Percentiles rank a stretch among this genome's conserved stretches.
These are phyloP conservation scores for Sarotherodon lohbergeri DNA, from an alignment of 2,113 vertebrate species.

Conservation along the genomic window DNA sequence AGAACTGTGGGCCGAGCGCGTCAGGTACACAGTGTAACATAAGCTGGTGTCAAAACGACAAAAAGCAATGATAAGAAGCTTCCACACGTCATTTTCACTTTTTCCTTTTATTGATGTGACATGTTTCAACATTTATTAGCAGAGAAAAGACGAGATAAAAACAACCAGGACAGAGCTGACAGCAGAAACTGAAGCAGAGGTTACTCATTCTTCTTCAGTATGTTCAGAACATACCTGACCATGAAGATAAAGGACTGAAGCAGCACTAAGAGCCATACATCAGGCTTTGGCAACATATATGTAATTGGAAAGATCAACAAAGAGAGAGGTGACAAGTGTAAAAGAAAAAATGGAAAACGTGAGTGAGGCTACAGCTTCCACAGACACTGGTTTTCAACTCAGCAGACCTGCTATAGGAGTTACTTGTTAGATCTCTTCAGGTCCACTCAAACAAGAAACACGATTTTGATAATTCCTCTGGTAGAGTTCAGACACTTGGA, in stretches of 20 bases:
- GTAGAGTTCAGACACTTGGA: rapidly evolving
- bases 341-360: neutral
- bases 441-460: neutral
- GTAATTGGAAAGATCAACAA: neutral
- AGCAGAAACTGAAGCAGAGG: neutral
- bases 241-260: neutral
- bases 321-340: neutral
- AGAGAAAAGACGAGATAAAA: neutral
- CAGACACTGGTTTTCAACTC: neutral
- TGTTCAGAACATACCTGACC: neutral
- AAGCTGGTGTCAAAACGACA: neutral
- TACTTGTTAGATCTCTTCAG: neutral
- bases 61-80: neutral
- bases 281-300: neutral
- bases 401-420: neutral
- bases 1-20: neutral
- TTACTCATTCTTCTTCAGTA: neutral
- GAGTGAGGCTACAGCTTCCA: neutral
- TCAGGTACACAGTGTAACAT: neutral
- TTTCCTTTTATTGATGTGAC: neutral
- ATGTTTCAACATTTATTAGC: neutral
- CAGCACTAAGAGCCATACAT: rapidly evolving
- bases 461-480: neutral
- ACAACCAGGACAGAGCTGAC: rapidly evolving
- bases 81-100: neutral